Conservation (phyloP, 2,797 vertebrate species). For the Pelodytes ibericus region DNA sequence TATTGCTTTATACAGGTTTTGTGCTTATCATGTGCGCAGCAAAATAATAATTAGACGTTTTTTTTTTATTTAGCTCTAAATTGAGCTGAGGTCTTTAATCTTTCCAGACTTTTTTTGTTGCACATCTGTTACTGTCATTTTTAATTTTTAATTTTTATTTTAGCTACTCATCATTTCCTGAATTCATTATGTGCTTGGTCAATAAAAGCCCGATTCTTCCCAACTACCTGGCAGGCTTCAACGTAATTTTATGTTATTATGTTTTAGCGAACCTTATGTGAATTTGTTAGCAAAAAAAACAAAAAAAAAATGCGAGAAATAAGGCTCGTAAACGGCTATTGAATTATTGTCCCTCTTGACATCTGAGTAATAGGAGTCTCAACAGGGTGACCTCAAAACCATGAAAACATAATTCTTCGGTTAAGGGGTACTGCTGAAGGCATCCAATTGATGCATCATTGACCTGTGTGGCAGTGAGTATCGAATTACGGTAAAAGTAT, state of each 20-base stretch:
- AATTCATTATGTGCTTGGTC: slow-evolving; percentile 42
- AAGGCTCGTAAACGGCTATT: neutral
- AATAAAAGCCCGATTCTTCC: slow-evolving; percentile 25
- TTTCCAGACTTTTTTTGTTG: slow-evolving; percentile 21
- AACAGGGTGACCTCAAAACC: neutral
- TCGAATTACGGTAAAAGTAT: too few species aligned
- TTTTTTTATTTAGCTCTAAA: too few species aligned
- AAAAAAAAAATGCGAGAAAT: neutral
- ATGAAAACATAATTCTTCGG: neutral
- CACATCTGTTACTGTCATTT: slow-evolving; percentile 41
- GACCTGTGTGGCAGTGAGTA: too few species aligned
- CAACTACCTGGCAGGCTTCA: slow-evolving; percentile 41
- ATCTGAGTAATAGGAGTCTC: neutral
- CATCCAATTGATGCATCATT: neutral
- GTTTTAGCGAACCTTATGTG: slow-evolving; percentile 23
- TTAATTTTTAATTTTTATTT: too few species aligned
- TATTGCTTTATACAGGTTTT: slow-evolving; percentile 17
- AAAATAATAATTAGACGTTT: slow-evolving; percentile 38
- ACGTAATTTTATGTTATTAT: slow-evolving; percentile 33
- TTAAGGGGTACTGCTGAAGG: neutral
- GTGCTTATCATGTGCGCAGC: slow-evolving; percentile 6
- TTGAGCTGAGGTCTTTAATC: slow-evolving; percentile 37
- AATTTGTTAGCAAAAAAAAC: neutral
- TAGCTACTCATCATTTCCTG: slow-evolving; percentile 27
- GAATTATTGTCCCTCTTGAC: neutral